Percentiles rank a stretch among this genome's conserved stretches.
Evolutionary conservation across 23 tunicate genomes (phyloP).

Genomic region (Halocynthia aurantium): DNA sequence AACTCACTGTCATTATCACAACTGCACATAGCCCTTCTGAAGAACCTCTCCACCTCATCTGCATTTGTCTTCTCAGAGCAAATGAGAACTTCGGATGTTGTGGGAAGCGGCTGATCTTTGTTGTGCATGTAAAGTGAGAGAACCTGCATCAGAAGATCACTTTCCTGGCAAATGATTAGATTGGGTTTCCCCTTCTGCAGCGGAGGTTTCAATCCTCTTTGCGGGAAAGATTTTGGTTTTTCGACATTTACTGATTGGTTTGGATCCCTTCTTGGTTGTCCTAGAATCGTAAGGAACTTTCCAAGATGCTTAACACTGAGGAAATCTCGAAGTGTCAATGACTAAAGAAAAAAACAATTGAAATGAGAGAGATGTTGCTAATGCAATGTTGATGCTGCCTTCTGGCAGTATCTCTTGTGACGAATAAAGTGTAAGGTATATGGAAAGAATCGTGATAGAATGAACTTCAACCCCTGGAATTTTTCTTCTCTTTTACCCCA

Average conservation of each 20-base stretch:
- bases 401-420: no score
- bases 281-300: conserved; percentile 20
- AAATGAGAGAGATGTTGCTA: no score
- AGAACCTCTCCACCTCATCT: conserved; percentile 48
- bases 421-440: no score
- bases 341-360: conserved; percentile 11
- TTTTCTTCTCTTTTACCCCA: no score
- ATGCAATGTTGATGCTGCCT: no score
- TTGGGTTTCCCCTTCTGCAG: conserved; percentile 34
- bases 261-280: neutral
- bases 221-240: no score
- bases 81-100: conserved; percentile 40
- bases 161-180: conserved; percentile 15
- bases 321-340: conserved; percentile 47
- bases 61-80: conserved; percentile 29
- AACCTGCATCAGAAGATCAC: conserved; percentile 17
- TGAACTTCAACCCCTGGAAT: no score
- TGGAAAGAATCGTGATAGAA: no score
- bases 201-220: neutral
- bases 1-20: conserved; percentile 1
- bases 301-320: conserved; percentile 72
- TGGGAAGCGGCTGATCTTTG: conserved; percentile 25
- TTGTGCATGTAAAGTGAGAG: conserved; percentile 32
- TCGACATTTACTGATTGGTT: no score
- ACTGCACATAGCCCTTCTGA: conserved; percentile 43